phyloP scores from a whole-genome alignment of 2,888 invertebrate genomes.

The Papilio demoleus region DNA sequence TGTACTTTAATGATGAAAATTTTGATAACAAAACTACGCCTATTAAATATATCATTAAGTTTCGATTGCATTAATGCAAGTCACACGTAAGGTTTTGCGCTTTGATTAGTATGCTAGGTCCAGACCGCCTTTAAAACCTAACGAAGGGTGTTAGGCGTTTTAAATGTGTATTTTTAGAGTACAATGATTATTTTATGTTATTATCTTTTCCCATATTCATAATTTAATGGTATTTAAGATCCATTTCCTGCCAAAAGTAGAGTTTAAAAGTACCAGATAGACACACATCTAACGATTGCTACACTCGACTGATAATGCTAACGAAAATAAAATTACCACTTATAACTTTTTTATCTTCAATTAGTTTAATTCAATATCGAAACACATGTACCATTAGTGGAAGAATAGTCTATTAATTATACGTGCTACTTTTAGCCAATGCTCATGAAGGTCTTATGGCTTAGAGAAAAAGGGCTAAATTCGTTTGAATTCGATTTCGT shows the following conservation, averaged over 20 bases:
- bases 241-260: constrained; percentile 18
- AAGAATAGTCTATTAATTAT: constrained; percentile 43
- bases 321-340: constrained; percentile 40
- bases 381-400: constrained; percentile 46
- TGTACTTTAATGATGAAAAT: constrained; percentile 7
- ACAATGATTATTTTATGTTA: too few species aligned
- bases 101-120: too few species aligned
- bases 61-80: too few species aligned
- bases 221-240: background rate
- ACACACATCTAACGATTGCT: constrained; percentile 5
- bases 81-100: too few species aligned
- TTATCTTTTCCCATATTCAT: too few species aligned
- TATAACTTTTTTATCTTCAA: constrained; percentile 46
- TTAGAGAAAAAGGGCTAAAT: background rate
- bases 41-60: background rate
- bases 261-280: constrained; percentile 25
- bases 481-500: constrained; percentile 28
- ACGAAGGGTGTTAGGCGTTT: too few species aligned
- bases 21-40: background rate
- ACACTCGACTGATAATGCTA: constrained; percentile 21
- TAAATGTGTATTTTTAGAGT: too few species aligned
- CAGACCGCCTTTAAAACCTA: too few species aligned
- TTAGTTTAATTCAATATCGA: constrained; percentile 49
- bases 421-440: background rate
- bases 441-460: background rate